Base-by-base conservation (phyloP, 2,113 vertebrate genomes). In the Labrus mixtus region DNA sequence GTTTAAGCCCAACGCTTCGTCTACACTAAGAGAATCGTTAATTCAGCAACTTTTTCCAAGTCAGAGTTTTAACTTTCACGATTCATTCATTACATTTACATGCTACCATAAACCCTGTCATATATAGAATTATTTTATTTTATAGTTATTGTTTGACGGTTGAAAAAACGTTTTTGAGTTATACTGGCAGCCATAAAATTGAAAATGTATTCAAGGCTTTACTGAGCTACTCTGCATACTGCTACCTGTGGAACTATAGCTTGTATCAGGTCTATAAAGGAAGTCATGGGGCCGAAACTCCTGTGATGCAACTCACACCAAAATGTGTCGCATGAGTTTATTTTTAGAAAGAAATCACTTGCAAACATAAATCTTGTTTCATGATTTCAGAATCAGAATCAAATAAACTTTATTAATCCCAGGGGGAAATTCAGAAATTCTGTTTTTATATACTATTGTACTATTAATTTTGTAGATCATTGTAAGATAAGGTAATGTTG, bases 281-380 rank as follows among this genome's bases (percentile, higher is more conserved):
- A 48, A 33, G 51, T 20, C 3, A n/a, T 16, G 33, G 6, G 37
- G 15, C n/a, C 45, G 46, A 23, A 17, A 19, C 1, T 48, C 46
- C 15, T 48, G 37, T 29, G 41, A n/a, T 36, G 8, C 1, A 48
- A 13, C 7, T 23, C 5, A 53, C 5, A 61, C 48, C 3, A 46
- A 16, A 23, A 45, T 19, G 16, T 56, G 39, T 61, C 25, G 25
- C 16, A 1, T 9, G 6, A 55, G 36, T 61, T 33, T 61, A 62
- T 73, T 66, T 79, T 39, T 50, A 62, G 62, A 66, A 23, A 37
- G 17, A 53, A 66, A 55, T 17, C 9, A 29, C n/a, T 54, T 9
- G 4, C 60, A 39, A 65, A 55, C 54, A 57, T 73, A 54, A 57
- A 61, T 72, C 54, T 54, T 65, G 33, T 25, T 62, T 7, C 16